These are phyloP conservation scores for Lacanobia oleracea DNA, from an alignment of 2,888 invertebrate genomes.

Conservation along the genomic window DNA sequence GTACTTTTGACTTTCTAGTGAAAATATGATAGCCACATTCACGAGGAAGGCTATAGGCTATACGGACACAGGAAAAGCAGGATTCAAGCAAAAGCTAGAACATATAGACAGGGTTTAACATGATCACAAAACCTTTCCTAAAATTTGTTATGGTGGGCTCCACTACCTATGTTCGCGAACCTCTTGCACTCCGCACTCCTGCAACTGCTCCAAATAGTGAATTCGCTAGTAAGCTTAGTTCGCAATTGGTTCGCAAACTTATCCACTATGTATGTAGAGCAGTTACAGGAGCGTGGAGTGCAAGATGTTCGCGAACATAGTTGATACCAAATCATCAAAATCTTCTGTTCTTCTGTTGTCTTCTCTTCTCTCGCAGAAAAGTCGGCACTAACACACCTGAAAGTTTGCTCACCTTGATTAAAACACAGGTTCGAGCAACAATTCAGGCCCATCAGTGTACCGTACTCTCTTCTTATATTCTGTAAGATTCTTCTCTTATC, in stretches of 20 bases:
- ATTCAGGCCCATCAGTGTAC: slow-evolving; percentile 94
- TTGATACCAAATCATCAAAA: not conserved
- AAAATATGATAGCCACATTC: no score
- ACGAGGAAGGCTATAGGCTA: no score
- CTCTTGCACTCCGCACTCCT: no score
- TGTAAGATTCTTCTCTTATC: slow-evolving; percentile 49
- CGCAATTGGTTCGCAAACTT: not conserved
- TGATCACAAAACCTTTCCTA: no score
- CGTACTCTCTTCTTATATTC: slow-evolving; percentile 76
- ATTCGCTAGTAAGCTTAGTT: no score
- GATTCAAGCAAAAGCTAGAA: no score
- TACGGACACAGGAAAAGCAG: no score
- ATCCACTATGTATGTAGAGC: not conserved
- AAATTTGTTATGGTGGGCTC: no score
- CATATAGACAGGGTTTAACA: no score
- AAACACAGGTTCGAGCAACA: slow-evolving; percentile 94
- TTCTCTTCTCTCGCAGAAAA: slow-evolving; percentile 72
- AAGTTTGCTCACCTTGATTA: slow-evolving; percentile 95
- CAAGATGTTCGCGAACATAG: not conserved
- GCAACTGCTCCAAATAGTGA: no score
- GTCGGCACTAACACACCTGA: slow-evolving; percentile 95
- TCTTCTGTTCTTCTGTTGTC: slow-evolving; percentile 26
- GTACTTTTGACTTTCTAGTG: no score
- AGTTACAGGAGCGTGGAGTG: not conserved
- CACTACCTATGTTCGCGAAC: no score